Evolutionary conservation across 2,888 invertebrate species (phyloP).

Genomic region (Branchinecta sandiegonensis): DNA sequence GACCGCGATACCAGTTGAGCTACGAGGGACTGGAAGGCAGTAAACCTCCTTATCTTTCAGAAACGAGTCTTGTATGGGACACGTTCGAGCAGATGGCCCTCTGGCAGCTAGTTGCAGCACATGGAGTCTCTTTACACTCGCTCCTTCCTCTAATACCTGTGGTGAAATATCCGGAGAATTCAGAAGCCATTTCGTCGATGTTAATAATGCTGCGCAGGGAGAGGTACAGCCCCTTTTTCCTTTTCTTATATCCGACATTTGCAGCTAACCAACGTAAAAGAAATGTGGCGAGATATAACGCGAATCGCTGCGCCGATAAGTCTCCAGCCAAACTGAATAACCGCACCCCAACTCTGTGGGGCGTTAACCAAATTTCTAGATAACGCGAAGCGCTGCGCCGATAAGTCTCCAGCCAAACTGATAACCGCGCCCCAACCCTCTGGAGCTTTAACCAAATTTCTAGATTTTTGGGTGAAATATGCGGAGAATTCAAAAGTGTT

Average conservation of each 20-base stretch:
- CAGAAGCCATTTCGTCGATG: constrained; percentile 82
- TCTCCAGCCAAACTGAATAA: neutral
- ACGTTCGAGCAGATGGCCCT: constrained; percentile 93
- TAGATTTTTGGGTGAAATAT: constrained; percentile 46
- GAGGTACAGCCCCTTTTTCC: constrained; percentile 38
- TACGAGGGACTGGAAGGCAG: no score
- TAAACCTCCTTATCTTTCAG: constrained; percentile 21
- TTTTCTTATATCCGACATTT: constrained; percentile 27
- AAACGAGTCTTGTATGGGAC: constrained; percentile 72
- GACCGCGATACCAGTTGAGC: no score
- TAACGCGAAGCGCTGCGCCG: neutral
- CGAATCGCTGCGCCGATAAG: neutral
- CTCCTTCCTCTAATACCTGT: constrained; percentile 66
- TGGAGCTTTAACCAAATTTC: no score
- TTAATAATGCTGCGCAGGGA: constrained; percentile 81
- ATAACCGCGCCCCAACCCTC: no score
- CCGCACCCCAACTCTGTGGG: no score
- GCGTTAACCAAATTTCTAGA: no score
- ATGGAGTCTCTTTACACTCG: constrained; percentile 82
- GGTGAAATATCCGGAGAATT: constrained; percentile 64
- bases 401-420: neutral
- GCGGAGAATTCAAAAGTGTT: constrained; percentile 82
- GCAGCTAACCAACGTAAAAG: neutral
- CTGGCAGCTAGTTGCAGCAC: constrained; percentile 89
- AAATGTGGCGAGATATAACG: neutral